These are phyloP conservation scores for Apogon hyalosoma DNA, from an alignment of 2,797 vertebrate genomes.

Conservation along the genomic window DNA sequence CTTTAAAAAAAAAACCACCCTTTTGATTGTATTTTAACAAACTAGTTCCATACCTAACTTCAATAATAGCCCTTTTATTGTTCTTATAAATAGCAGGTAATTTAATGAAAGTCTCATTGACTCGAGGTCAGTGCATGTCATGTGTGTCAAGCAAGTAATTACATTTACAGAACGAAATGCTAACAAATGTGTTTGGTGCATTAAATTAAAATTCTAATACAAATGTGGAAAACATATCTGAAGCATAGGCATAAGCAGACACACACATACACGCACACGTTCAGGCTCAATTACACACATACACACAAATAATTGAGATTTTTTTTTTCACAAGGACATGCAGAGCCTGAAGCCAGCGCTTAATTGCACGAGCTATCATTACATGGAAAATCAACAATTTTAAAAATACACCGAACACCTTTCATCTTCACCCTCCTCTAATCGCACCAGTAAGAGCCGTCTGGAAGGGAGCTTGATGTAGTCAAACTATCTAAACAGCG, in stretches of 20 bases:
- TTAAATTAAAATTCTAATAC: constrained; percentile 40
- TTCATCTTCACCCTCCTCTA: constrained; percentile 84
- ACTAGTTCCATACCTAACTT: background rate
- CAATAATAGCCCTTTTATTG: background rate
- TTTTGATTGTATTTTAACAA: background rate
- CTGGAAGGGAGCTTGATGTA: constrained; percentile 83
- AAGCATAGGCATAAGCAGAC: constrained; percentile 31
- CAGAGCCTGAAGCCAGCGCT: constrained; percentile 83
- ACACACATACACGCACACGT: constrained; percentile 31
- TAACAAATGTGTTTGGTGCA: constrained; percentile 35
- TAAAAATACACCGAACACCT: constrained; percentile 88
- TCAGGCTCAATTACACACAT: constrained; percentile 38
- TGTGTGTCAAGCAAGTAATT: constrained; percentile 29
- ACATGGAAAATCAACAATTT: constrained; percentile 88
- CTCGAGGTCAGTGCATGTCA: constrained; percentile 13
- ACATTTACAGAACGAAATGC: constrained; percentile 7
- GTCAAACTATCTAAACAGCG: constrained; percentile 87
- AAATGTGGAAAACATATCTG: constrained; percentile 48
- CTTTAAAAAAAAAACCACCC: background rate
- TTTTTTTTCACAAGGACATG: constrained; percentile 84
- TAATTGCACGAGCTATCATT: constrained; percentile 88
- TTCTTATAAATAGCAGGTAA: constrained; percentile 9
- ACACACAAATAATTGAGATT: constrained; percentile 82
- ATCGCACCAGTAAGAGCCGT: constrained; percentile 84
- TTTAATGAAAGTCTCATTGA: constrained; percentile 21